Evolutionary conservation across 1,140 invertebrate genomes (phyloP), one percentile per base, ranked within the genome.

Genomic region (Drosophila athabasca): DNA sequence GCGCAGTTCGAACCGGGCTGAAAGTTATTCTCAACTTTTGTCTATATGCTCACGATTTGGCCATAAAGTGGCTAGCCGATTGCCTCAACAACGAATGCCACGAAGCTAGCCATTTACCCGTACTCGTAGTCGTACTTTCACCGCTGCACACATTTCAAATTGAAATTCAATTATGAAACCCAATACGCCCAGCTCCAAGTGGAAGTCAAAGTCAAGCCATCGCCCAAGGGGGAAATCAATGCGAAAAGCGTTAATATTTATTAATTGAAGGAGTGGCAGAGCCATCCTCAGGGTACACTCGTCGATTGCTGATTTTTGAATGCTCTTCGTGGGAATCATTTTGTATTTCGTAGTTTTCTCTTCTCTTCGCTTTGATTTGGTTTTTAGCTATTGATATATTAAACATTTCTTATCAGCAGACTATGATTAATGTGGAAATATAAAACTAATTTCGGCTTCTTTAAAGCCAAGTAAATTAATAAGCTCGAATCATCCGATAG

Each of bases 151-250:
- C 49, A 81, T 64, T 73, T 62, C 44, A 72, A 69, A 85, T 85
- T 81, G 82, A 81, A 85, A 82, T 85, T 85, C 82, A 85, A 87
- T 85, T 85, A 85, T 75, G 83, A 78, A 87, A 87, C 57, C 19
- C 74, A 69, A 71, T 65, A 71, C 80, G 75, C 79, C 75, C 71
- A 64, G 60, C 60, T 77, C 74, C 52, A 60, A 69, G 67, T 49
- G 62, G 53, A 35, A 77, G 73, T 62, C 59, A 53, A 48, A 71
- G 48, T 24, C 51, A 48, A 71, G 48, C 31, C 51, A 74, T 66
- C 48, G 73, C 68, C 31, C 6, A 61, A 24, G 49, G 73, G 76
- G 64, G 59, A 61, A 87, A 84, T 84, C 77, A 64, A 62, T 81
- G 77, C 58, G 70, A 70, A 79, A 80, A 75, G 78, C 51, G 73